These are phyloP conservation scores for Dinothrombium tinctorium DNA, from an alignment of 1,140 invertebrate genomes.

Conservation along the genomic window DNA sequence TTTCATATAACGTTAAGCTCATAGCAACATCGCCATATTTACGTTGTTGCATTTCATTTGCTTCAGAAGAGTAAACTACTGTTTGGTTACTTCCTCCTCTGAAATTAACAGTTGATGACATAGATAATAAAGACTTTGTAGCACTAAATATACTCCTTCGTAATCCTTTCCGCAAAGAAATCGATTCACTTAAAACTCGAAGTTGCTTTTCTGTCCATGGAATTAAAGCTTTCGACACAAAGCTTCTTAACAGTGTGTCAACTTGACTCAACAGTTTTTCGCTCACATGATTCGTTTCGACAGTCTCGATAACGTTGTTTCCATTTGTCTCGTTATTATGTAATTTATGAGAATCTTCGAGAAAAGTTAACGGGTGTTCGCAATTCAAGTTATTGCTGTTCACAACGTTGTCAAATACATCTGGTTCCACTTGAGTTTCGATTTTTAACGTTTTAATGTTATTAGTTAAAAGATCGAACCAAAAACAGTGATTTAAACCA, in stretches of 20 bases:
- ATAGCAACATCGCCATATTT: conserved; percentile 84
- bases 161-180: conserved; percentile 10
- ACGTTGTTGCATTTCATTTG: conserved; percentile 72
- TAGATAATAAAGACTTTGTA: conserved; percentile 9
- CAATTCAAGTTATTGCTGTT: not conserved
- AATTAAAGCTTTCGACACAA: conserved; percentile 8
- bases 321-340: not conserved
- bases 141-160: conserved; percentile 11
- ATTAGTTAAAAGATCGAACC: not conserved
- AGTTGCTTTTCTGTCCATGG: conserved; percentile 12
- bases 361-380: conserved; percentile 1
- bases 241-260: conserved; percentile 3
- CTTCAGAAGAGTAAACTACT: conserved; percentile 45
- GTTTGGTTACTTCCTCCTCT: not conserved
- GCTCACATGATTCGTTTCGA: no score
- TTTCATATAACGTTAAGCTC: conserved; percentile 76
- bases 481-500: conserved; percentile 1
- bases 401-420: not conserved
- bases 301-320: no score
- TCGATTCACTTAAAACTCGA: conserved; percentile 7
- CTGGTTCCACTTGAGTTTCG: not conserved
- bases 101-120: conserved; percentile 7
- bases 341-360: not conserved
- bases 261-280: not conserved
- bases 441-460: not conserved